phyloP scores from a whole-genome alignment of 2,113 vertebrate species.

The Lontra canadensis region DNA sequence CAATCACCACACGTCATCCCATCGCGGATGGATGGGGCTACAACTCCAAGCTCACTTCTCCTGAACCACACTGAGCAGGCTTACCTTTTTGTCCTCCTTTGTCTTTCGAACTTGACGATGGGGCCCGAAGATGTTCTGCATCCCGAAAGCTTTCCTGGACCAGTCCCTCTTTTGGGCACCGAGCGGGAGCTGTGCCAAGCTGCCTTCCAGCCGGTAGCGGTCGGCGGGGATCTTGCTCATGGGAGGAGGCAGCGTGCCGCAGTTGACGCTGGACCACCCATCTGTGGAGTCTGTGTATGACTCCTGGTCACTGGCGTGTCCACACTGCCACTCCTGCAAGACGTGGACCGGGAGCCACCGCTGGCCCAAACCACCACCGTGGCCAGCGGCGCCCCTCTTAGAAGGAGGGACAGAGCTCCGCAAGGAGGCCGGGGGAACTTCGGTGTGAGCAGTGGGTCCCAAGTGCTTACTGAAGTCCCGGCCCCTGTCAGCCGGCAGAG shows the following conservation, averaged over 20 bases:
- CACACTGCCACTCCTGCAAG: constrained; percentile 93
- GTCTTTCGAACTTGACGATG: constrained; percentile 86
- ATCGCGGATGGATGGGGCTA: rapidly evolving
- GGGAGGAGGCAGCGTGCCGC: constrained; percentile 96
- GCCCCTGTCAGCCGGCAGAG: constrained; percentile 88
- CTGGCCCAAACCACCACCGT: constrained; percentile 77
- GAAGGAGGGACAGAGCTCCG: constrained; percentile 86
- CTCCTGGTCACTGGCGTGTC: constrained; percentile 94
- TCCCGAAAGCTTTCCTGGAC: constrained; percentile 93
- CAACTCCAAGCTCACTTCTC: rapidly evolving
- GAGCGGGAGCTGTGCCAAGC: constrained; percentile 85
- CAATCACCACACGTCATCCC: rapidly evolving
- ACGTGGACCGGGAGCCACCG: constrained; percentile 96
- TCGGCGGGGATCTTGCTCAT: constrained; percentile 99
- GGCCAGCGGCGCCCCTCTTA: constrained; percentile 81
- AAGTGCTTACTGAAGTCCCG: constrained; percentile 83
- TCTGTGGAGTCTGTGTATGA: constrained; percentile 98
- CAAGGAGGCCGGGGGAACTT: constrained; percentile 85
- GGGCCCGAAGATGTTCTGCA: constrained; percentile 86
- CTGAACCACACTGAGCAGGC: not conserved
- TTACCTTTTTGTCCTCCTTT: constrained; percentile 95
- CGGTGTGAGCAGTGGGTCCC: constrained; percentile 85
- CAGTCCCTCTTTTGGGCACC: constrained; percentile 91
- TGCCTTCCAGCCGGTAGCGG: constrained; percentile 93
- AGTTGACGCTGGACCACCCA: constrained; percentile 97